Conservation (phyloP, 2,113 vertebrate species). For the Atherinomorus stipes region DNA sequence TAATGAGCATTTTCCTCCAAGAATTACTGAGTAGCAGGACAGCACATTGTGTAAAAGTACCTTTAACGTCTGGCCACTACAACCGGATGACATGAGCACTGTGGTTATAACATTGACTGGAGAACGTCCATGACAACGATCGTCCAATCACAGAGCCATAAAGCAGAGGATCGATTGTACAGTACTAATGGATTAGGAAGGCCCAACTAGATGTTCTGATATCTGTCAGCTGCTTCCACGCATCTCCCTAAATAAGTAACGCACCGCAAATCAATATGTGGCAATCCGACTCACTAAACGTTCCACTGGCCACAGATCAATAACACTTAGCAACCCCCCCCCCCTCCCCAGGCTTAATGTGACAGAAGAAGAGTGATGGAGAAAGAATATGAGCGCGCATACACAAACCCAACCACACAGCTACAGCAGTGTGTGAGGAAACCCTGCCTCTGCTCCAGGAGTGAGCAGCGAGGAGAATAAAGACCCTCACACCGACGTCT, state of each 20-base stretch:
- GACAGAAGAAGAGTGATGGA: constrained; percentile 58
- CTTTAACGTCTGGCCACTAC: background rate
- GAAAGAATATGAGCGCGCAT: constrained; percentile 24
- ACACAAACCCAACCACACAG: constrained; percentile 16
- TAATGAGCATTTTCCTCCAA: background rate
- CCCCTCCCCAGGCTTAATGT: constrained; percentile 55
- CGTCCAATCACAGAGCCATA: background rate
- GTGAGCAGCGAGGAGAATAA: constrained; percentile 5
- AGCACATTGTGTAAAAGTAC: background rate
- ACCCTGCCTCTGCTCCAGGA: constrained; percentile 20
- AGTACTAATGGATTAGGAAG: constrained; percentile 71
- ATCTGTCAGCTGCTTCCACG: constrained; percentile 64
- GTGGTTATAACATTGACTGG: constrained; percentile 36
- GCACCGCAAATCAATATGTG: constrained; percentile 51
- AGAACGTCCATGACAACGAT: constrained; percentile 13
- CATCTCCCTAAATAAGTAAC: constrained; percentile 61
- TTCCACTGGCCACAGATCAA: constrained; percentile 70
- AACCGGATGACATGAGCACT: constrained; percentile 17
- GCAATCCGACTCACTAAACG: constrained; percentile 54
- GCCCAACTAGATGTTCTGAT: constrained; percentile 53
- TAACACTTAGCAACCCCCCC: constrained; percentile 65
- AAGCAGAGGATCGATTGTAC: constrained; percentile 58
- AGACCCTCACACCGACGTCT: constrained; percentile 31
- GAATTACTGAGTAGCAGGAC: background rate
- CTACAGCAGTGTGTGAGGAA: constrained; percentile 43